Evolutionary conservation across 2,113 vertebrate genomes (phyloP), one percentile per base, ranked within the genome.

Genomic region (Cyprinodon variegatus): DNA sequence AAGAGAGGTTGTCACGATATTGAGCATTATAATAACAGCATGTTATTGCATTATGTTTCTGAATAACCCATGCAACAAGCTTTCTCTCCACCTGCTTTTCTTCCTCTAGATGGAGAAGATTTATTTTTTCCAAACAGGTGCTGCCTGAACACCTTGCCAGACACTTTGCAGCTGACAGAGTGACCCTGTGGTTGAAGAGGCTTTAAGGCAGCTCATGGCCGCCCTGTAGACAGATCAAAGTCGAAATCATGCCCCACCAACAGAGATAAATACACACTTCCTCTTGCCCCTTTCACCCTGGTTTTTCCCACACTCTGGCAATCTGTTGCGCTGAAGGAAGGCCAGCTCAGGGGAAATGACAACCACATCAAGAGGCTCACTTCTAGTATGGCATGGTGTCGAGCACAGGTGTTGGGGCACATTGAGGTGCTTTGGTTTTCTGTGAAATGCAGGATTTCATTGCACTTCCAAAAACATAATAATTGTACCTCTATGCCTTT

Each of bases 241-340:
- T 77, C 68, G 86, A 82, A 90, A 83, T 85, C 79, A 61, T 85
- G 89, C 91, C 89, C 90, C 91, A 90, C 92, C 92, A 92, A 88
- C 82, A 87, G 84, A 94, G 92, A 94, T 94, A 94, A 94, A 93
- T 93, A 93, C 87, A 90, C 88, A 91, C 92, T 93, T 95, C 90
- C 93, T 93, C 89, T 86, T 86, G 84, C 82, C 83, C 76, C 87
- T 92, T 87, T 90, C 88, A 86, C 88, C 83, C 89, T 72, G 76
- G 61, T 85, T 87, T 91, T 93, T 93, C 94, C 92, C 91, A 93
- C 93, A 93, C 85, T 91, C 89, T 67, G 82, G 63, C 78, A 73
- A 84, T 83, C 87, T 73, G 83, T 77, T 45, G 38, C 53, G 80
- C 88, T 76, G 79, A 43, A 87, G 86, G 78, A 13, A 59, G 75